phyloP scores from a whole-genome alignment of 2,113 vertebrate genomes.

The Oncorhynchus gorbuscha region DNA sequence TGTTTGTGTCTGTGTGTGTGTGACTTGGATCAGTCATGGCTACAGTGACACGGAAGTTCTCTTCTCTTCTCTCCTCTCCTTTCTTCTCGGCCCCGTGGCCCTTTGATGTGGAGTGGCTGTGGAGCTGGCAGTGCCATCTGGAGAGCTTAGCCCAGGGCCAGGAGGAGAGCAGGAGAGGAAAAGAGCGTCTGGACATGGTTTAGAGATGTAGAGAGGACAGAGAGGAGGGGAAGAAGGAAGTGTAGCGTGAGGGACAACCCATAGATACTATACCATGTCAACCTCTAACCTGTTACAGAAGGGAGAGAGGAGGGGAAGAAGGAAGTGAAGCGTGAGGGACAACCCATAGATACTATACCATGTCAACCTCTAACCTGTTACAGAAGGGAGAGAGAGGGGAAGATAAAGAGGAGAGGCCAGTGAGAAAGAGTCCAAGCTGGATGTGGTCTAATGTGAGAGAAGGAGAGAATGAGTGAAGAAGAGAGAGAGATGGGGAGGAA shows the following conservation, averaged over 20 bases:
- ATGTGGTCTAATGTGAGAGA: background rate
- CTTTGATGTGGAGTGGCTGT: slow-evolving; percentile 57
- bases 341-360: slow-evolving; percentile 18
- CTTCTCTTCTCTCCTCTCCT: background rate
- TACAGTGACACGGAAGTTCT: slow-evolving; percentile 24
- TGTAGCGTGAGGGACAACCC: slow-evolving; percentile 19
- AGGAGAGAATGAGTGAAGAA: background rate
- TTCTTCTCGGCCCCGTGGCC: background rate
- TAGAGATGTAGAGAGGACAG: slow-evolving; percentile 19
- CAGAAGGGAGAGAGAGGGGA: slow-evolving; percentile 14
- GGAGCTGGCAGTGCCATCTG: slow-evolving; percentile 58
- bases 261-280: slow-evolving; percentile 29
- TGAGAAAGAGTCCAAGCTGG: background rate
- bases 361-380: slow-evolving; percentile 24
- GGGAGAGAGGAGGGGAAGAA: slow-evolving; percentile 11
- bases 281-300: slow-evolving; percentile 13
- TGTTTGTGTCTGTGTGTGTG: slow-evolving; percentile 13
- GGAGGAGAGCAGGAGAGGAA: slow-evolving; percentile 22
- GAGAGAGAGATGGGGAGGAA: too few relatives aligned
- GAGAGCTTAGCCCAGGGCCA: slow-evolving; percentile 43
- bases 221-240: slow-evolving; percentile 16
- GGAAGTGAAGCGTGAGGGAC: slow-evolving; percentile 24
- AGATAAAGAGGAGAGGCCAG: background rate
- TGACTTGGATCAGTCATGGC: slow-evolving; percentile 13
- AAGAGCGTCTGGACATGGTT: slow-evolving; percentile 36